Evolutionary conservation across 2,888 invertebrate genomes (phyloP), one percentile per base, ranked within the genome.

Genomic region (Leptogaster cylindrica): DNA sequence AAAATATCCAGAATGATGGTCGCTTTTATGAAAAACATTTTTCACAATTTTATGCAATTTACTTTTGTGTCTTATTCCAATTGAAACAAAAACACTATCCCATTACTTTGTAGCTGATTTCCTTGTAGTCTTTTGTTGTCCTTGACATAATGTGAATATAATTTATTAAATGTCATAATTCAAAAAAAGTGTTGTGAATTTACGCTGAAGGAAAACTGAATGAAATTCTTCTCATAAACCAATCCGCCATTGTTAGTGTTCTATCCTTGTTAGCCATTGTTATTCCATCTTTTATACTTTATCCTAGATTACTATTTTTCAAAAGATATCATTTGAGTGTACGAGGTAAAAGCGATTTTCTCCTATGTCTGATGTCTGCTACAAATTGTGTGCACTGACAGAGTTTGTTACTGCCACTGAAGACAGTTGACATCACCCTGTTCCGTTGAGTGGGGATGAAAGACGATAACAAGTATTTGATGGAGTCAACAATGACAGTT

Each of bases 141-240:
- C 23, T 14, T 14, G 12, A 39, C 55, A 55, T 55, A 55, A 55
- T 55, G 55, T 39, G 20, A 12, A 36, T 33, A 33, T 55, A 55
- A 55, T 55, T 55, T 55, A 55, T 55, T 36, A 55, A 55, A 55
- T 36, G 55, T 55, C 55, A 55, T 55, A 55, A 55, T 55, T 12
- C 55, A 55, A 33, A 23, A 14, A 55, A 12, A 23, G 55, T 36
- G 39, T 55, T 55, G 52, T 33, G 36, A 36, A 55, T 33, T 55
- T 36, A 36, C 36, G 39, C 6, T 23, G 55, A n/a, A 55, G 33
- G 55, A 55, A 55, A 36, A 55, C 33, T 55, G 55, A 55, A 55
- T 23, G 23, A 14, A n/a, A 25, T 39, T 36, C 55, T 36, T 36
- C 23, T 23, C 55, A 33, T 39, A 23, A 23, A 39, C 39, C 39